phyloP scores from a whole-genome alignment of 2,888 invertebrate genomes.

The Colostygia pectinataria region DNA sequence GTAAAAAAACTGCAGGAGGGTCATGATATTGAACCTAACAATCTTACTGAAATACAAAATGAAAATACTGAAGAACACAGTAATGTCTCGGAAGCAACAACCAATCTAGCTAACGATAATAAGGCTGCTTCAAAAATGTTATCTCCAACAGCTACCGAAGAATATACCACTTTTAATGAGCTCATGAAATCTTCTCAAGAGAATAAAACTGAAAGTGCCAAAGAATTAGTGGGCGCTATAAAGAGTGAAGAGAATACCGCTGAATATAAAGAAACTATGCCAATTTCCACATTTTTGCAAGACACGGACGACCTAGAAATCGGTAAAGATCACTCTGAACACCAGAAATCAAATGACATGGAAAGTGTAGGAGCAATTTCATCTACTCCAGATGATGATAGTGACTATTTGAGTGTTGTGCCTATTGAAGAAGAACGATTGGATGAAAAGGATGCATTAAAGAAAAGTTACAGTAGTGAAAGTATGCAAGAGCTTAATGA shows the following conservation, averaged over 20 bases:
- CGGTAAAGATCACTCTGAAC: conserved; percentile 38
- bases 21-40: conserved; percentile 71
- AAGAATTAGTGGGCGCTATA: conserved; percentile 15
- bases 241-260: conserved; percentile 25
- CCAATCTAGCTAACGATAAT: conserved; percentile 26
- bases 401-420: conserved; percentile 64
- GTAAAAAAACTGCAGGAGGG: conserved; percentile 84
- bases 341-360: conserved; percentile 33
- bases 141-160: conserved; percentile 35
- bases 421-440: conserved; percentile 55
- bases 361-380: conserved; percentile 36
- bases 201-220: conserved; percentile 32
- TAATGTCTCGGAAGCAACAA: conserved; percentile 37
- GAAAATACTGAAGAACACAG: conserved; percentile 64
- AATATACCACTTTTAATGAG: conserved; percentile 44
- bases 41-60: conserved; percentile 71
- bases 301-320: conserved; percentile 72
- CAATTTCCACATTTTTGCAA: conserved; percentile 62
- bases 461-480: conserved; percentile 56
- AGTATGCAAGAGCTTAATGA: conserved; percentile 65
- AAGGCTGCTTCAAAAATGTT: conserved; percentile 26
- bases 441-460: conserved; percentile 51
- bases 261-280: conserved; percentile 40
- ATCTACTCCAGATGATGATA: conserved; percentile 38
- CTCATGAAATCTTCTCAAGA: conserved; percentile 41